A percentile compares a stretch with the other conserved stretches of the same genome.
These are phyloP conservation scores for Adoxophyes honmai DNA, from an alignment of 1,140 invertebrate species.

Conservation along the genomic window DNA sequence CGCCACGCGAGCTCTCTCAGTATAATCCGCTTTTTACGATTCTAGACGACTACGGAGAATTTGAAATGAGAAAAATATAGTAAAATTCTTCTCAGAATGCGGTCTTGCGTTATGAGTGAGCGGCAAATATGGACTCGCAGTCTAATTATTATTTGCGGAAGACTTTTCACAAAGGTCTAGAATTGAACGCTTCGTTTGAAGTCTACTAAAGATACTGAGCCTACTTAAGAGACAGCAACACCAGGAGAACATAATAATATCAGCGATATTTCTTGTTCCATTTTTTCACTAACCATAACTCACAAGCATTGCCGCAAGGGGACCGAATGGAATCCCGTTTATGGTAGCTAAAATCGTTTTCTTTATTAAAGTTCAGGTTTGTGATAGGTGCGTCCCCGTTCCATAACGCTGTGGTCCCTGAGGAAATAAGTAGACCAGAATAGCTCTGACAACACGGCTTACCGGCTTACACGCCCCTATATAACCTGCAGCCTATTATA, in stretches of 20 bases:
- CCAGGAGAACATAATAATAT: no score
- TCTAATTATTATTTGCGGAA: constrained; percentile 11
- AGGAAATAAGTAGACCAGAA: constrained; percentile 50
- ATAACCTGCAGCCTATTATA: constrained; percentile 41
- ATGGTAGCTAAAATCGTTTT: constrained; percentile 52
- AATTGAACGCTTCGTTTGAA: no score
- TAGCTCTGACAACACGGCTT: constrained; percentile 19
- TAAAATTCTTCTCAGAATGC: constrained; percentile 60
- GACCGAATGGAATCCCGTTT: constrained; percentile 35
- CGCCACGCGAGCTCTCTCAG: constrained; percentile 49
- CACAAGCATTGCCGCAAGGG: constrained; percentile 43
- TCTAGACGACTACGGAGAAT: constrained; percentile 63
- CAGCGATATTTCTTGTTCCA: neutral
- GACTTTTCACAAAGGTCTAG: no score
- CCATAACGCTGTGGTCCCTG: constrained; percentile 44
- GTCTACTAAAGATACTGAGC: no score
- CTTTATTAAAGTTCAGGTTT: constrained; percentile 57
- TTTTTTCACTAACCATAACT: constrained; percentile 34
- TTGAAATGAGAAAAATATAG: constrained; percentile 72
- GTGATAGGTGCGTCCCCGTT: constrained; percentile 49
- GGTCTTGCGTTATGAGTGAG: constrained; percentile 57
- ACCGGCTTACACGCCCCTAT: constrained; percentile 32
- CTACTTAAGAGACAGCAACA: no score
- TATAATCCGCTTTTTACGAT: constrained; percentile 76
- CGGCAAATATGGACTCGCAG: constrained; percentile 23